Conservation (phyloP, 1,140 invertebrate species). For the Saxidomus purpurata region DNA sequence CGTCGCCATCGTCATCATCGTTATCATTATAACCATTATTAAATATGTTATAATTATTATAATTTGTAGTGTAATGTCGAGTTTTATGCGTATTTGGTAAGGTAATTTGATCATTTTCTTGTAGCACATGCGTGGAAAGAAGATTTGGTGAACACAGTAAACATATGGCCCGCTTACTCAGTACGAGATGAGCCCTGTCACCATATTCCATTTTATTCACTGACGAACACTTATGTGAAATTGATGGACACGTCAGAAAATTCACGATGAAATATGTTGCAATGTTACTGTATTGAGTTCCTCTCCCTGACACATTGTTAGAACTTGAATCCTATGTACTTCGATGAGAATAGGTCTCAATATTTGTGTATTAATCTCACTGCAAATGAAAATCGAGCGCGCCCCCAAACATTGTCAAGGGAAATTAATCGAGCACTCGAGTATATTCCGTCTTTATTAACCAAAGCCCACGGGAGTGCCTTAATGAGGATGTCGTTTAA, state of each 20-base stretch:
- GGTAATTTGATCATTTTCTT: no score
- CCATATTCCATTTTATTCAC: not conserved
- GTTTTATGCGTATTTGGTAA: no score
- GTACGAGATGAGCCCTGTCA: no score
- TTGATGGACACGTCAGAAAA: not conserved
- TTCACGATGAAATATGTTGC: conserved; percentile 33
- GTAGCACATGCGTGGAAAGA: no score
- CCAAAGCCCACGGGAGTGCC: not conserved
- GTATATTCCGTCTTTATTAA: conserved; percentile 65
- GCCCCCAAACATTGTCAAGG: conserved; percentile 28
- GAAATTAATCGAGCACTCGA: conserved; percentile 57
- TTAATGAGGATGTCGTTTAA: conserved; percentile 62
- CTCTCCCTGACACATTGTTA: not conserved
- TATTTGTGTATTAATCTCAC: conserved; percentile 54
- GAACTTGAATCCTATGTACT: not conserved
- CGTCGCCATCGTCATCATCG: no score
- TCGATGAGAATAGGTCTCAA: conserved; percentile 1
- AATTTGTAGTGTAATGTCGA: no score
- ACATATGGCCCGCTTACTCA: no score
- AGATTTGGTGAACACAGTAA: no score
- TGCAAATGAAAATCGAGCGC: conserved; percentile 29
- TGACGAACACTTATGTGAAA: conserved; percentile 10
- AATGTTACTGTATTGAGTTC: not conserved
- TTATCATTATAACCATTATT: no score
- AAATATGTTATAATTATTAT: no score